Evolutionary conservation across 2,797 vertebrate species (phyloP).

Genomic region (Myotis findleyi): DNA sequence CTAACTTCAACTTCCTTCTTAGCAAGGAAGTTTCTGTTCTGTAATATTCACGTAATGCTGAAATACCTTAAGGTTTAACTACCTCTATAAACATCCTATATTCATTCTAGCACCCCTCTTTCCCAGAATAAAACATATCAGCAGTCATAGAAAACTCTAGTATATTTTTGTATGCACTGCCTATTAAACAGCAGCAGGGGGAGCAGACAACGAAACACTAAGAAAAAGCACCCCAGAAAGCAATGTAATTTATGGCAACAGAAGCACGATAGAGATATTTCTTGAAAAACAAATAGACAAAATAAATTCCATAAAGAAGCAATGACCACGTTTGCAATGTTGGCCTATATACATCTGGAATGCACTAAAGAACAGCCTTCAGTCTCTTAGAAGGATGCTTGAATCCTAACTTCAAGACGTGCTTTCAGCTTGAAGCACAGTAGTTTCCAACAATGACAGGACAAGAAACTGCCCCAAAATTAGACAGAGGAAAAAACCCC

Average conservation of each 20-base stretch:
- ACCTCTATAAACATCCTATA: not conserved
- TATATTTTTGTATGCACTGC: not conserved
- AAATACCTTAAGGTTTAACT: not conserved
- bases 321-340: not conserved
- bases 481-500: not conserved
- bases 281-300: conserved; percentile 30
- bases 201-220: conserved; percentile 30
- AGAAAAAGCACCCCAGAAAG: conserved; percentile 2
- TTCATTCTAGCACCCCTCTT: not conserved
- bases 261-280: not conserved
- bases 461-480: not conserved
- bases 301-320: conserved; percentile 40
- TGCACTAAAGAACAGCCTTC: not conserved
- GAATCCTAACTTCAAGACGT: conserved; percentile 9
- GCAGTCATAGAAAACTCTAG: not conserved
- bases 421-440: not conserved
- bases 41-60: not conserved
- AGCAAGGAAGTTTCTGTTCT: not conserved
- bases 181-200: conserved; percentile 68
- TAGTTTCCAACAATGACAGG: not conserved
- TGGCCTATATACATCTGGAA: not conserved
- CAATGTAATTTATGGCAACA: not conserved
- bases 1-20: not conserved
- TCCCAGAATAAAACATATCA: not conserved
- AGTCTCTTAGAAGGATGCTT: conserved; percentile 35